phyloP scores from a whole-genome alignment of 2,888 invertebrate genomes.

The Dryadula phaetusa region DNA sequence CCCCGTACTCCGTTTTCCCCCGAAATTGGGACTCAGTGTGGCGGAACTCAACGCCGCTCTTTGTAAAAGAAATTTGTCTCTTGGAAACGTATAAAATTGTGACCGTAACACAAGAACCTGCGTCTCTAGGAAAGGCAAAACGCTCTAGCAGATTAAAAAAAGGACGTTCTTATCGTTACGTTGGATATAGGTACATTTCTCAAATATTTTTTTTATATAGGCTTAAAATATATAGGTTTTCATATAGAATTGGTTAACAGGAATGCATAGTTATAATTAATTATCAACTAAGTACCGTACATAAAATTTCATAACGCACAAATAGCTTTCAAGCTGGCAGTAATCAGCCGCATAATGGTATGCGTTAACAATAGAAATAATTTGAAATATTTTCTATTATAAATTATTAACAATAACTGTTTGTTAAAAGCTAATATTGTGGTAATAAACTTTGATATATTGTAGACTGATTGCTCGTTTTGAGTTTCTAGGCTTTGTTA shows the following conservation, averaged over 20 bases:
- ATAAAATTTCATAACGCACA: constrained; percentile 17
- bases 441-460: not conserved
- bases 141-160: too few species aligned
- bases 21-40: too few species aligned
- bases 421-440: constrained; percentile 9
- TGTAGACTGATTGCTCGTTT: not conserved
- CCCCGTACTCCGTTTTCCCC: too few species aligned
- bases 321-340: not conserved
- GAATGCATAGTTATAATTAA: constrained; percentile 18
- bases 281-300: constrained; percentile 1
- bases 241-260: not conserved
- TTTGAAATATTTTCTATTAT: constrained; percentile 18
- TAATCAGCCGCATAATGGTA: constrained; percentile 18
- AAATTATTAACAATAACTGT: constrained; percentile 10
- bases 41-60: too few species aligned
- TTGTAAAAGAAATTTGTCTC: too few species aligned
- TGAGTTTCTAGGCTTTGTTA: not conserved
- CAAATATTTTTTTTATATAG: too few species aligned
- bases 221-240: too few species aligned
- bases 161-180: too few species aligned
- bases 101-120: too few species aligned
- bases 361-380: constrained; percentile 6
- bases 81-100: too few species aligned
- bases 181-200: too few species aligned
- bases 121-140: too few species aligned